Base-by-base conservation (phyloP, 2,888 invertebrate genomes). In the Pollenia griseotomentosa region DNA sequence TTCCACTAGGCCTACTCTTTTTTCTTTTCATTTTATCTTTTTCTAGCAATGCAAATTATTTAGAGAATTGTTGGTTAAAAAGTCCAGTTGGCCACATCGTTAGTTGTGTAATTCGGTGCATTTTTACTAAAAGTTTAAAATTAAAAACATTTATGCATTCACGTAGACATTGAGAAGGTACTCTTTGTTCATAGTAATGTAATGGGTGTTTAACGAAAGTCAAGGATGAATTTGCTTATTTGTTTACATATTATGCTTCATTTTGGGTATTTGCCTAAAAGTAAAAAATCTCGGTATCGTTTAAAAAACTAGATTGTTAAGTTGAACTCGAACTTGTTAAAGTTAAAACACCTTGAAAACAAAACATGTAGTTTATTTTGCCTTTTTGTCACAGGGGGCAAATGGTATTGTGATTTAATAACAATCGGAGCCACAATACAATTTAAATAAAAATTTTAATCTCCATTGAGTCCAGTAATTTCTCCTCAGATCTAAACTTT, bases 31-130 rank as follows among this genome's bases (percentile, higher is more conserved):
- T 48, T 74, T 33, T 74, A 16, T 59, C 11, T 44, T 70, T 48
- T 23, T 68, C 48, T 46, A 19, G 53, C 79, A 74, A 80, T 84
- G 79, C 59, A 84, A 79, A 84, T 74, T 61, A 74, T 79, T 42
- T 51, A 40, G 12, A 51, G 55, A 68, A 55, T 70, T 14, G 33
- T 55, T 71, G 55, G 70, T 40, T 73, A 40, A 19, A 79, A 61
- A 46, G 48, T 61, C 68, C 44, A 75, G 74, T 80, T 75, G 61
- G 23, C 74, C 61, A 68, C 53, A 40, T 70, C 33, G 46, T 71
- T 55, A 48, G 12, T 55, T 55, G 46, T 70, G 55, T 61, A 59
- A 68, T 61, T 68, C 57, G 53, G 42, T 70, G 19, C 51, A 66
- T 42, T 61, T 42, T 23, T 33, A 23, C 8, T 51, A 19, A 12